These are phyloP conservation scores for Macrophya annulata DNA, from an alignment of 2,888 invertebrate genomes.

Conservation along the genomic window DNA sequence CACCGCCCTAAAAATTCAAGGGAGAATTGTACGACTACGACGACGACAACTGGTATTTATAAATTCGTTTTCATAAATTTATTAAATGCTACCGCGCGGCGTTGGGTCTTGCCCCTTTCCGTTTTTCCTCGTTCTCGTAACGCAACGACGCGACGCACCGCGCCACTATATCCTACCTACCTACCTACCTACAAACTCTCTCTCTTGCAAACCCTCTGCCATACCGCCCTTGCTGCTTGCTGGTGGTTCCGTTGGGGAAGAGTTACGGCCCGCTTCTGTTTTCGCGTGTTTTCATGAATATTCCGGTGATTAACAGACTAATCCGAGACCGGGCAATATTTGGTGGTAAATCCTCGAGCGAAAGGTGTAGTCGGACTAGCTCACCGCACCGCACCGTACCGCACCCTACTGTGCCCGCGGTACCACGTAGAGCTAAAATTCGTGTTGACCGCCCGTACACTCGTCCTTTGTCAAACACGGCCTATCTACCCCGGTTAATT, in stretches of 20 bases:
- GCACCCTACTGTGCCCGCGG: background rate
- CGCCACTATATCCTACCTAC: no score
- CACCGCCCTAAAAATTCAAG: slow-evolving; percentile 44
- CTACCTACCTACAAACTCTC: no score
- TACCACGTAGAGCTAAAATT: slow-evolving; percentile 18
- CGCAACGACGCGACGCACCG: background rate
- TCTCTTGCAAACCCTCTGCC: slow-evolving; percentile 10
- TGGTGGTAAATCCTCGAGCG: slow-evolving; percentile 49
- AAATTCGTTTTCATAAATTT: slow-evolving; percentile 56
- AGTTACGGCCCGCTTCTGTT: slow-evolving; percentile 54
- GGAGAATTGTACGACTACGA: background rate
- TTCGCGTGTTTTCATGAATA: slow-evolving; percentile 56
- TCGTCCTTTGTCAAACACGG: slow-evolving; percentile 37
- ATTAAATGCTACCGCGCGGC: slow-evolving; percentile 39
- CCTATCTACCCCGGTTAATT: slow-evolving; percentile 12
- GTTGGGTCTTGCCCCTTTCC: slow-evolving; percentile 34
- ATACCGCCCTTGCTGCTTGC: background rate
- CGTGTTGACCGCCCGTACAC: slow-evolving; percentile 47
- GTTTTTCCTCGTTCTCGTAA: background rate
- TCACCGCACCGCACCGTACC: background rate
- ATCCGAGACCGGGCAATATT: slow-evolving; percentile 56
- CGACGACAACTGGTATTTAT: slow-evolving; percentile 50
- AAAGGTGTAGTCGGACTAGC: slow-evolving; percentile 41
- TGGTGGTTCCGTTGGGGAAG: slow-evolving; percentile 35
- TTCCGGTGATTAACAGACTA: slow-evolving; percentile 56